phyloP scores from a whole-genome alignment of 2,797 vertebrate genomes.

The Pygocentrus nattereri region DNA sequence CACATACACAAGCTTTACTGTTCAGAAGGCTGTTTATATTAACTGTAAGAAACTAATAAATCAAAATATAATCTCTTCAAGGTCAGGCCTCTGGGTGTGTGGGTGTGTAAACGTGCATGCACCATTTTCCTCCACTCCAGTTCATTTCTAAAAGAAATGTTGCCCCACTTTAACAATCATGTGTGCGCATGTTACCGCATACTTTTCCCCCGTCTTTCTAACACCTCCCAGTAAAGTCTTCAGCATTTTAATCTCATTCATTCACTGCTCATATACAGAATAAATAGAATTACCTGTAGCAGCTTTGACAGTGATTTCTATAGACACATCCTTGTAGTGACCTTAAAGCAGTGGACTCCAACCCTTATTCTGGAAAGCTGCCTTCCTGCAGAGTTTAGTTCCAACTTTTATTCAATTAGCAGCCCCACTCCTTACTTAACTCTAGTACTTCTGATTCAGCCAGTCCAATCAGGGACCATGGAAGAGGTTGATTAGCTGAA shows the following conservation, averaged over 20 bases:
- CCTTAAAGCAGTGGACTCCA: no score
- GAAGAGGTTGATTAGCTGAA: no score
- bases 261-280: background rate
- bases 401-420: no score
- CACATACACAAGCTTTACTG: background rate
- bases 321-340: no score
- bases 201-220: background rate
- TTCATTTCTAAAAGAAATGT: background rate
- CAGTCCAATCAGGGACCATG: no score
- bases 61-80: no score
- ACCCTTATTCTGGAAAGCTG: no score
- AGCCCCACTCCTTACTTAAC: no score
- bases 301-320: no score
- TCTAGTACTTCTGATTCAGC: no score
- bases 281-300: background rate
- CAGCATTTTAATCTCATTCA: background rate
- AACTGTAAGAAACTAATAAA: no score
- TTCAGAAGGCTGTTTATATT: background rate
- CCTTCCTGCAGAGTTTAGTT: no score
- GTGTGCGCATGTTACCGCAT: background rate
- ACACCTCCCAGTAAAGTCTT: background rate
- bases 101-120: background rate
- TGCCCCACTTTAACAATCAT: background rate
- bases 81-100: background rate
- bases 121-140: slow-evolving; percentile 3